These are phyloP conservation scores for Gila robusta DNA, from an alignment of 2,797 vertebrate species.

Conservation along the genomic window DNA sequence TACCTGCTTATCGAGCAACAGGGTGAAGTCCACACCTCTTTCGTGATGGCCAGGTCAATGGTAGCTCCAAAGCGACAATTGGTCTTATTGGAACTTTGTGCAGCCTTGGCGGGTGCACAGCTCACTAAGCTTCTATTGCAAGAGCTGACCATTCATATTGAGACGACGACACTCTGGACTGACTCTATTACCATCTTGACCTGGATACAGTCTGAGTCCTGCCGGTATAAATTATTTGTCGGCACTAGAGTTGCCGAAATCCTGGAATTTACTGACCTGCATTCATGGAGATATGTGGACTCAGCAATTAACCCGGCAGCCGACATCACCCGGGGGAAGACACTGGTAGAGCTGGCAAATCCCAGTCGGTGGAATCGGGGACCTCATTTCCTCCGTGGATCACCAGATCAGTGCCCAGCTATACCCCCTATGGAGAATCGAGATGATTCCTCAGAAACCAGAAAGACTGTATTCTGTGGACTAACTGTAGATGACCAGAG, in stretches of 20 bases:
- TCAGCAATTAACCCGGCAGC: too few relatives aligned
- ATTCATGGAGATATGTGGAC: too few relatives aligned
- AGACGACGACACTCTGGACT: neutral
- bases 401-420: slow-evolving; percentile 19
- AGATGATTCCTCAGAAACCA: slow-evolving; percentile 13
- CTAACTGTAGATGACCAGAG: neutral
- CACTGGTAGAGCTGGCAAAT: neutral
- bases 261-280: too few relatives aligned
- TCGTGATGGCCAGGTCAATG: slow-evolving; percentile 16
- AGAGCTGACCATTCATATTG: slow-evolving; percentile 17
- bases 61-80: slow-evolving; percentile 24
- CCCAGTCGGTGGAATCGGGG: slow-evolving; percentile 36
- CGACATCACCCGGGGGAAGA: neutral
- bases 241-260: too few relatives aligned
- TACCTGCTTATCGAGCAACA: neutral
- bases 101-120: slow-evolving; percentile 19
- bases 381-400: neutral
- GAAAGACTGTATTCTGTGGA: neutral
- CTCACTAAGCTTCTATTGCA: slow-evolving; percentile 34
- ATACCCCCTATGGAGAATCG: neutral
- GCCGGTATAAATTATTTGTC: too few relatives aligned
- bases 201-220: too few relatives aligned
- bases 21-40: neutral
- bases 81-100: slow-evolving; percentile 11
- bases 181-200: neutral